Base-by-base conservation (phyloP, 2,113 vertebrate genomes). In the Otocyon megalotis region DNA sequence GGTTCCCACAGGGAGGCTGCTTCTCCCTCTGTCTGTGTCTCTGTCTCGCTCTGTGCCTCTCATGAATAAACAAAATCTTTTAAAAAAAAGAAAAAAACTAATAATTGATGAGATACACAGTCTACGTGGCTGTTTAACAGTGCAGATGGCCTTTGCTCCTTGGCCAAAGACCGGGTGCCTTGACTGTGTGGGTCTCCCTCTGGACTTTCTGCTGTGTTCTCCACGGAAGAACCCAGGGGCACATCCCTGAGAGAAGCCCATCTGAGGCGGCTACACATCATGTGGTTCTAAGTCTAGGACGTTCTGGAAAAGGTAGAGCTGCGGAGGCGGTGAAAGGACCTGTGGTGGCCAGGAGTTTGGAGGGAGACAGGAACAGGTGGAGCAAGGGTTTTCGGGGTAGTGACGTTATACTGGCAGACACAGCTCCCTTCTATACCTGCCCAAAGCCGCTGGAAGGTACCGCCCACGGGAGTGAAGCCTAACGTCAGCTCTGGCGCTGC, bases 161-260 rank as follows among this genome's bases (percentile, higher is more conserved):
- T 0, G 22, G 20, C 17, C 30, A 28, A 26, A 37, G 24, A 15
- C n/a, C 89, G 8, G 43, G 30, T 3, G 65, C 6, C 8, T 1
- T 4, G 11, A 4, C 28, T 0, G 4, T 0, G 20, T 0, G 30
- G 79, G 54, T 28, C n/a, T 19, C 1, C 5, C 3, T 26, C 32
- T 13, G 32, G 24, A 50, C n/a, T 1, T 24, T 2, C 32, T 3
- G n/a, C 5, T 81, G 12, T 30, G 11, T 1, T 6, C 1, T 24
- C 72, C 22, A 0, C 2, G 3, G 1, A 1, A 43, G 72, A 24
- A 17, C 37, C 56, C 13, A 12, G 58, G 15, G 5, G 14, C 20
- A 3, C 32, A 2, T 26, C 15, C 2, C 58, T 13, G 8, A 28
- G 20, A 2, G 30, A 26, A 2, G 58, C n/a, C 56, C 2, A 62